Evolutionary conservation across 2,113 vertebrate genomes (phyloP).

Genomic region (Heloderma charlesbogerti): DNA sequence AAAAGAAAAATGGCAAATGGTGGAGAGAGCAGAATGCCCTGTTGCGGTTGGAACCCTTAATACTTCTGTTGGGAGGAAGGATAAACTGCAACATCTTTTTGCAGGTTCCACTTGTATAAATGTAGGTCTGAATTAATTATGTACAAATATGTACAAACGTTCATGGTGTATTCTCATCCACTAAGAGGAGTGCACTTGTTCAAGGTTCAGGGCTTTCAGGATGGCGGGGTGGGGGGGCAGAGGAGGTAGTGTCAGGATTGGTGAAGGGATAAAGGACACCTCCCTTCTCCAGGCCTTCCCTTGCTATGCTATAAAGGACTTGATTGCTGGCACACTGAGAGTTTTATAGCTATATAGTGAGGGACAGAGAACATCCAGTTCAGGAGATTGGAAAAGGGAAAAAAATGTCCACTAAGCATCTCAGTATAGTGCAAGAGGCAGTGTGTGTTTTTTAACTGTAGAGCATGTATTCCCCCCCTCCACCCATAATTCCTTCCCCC

Average conservation of each 20-base stretch:
- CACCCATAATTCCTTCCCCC: neutral
- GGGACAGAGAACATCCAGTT: neutral
- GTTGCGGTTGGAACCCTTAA: neutral
- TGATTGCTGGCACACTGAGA: neutral
- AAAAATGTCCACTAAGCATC: neutral
- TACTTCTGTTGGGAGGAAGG: neutral
- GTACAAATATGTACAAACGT: neutral
- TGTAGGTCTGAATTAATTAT: neutral
- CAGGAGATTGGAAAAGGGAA: neutral
- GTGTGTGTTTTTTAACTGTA: neutral
- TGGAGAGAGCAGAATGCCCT: neutral
- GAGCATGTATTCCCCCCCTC: neutral
- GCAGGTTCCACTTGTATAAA: neutral
- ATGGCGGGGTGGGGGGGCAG: too few relatives aligned
- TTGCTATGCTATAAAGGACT: neutral
- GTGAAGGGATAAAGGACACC: neutral
- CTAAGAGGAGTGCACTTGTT: neutral
- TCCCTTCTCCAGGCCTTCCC: neutral
- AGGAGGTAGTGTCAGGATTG: neutral
- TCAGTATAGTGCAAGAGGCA: neutral
- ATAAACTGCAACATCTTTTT: neutral
- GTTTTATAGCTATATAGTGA: neutral
- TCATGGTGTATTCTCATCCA: neutral
- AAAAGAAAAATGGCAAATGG: neutral
- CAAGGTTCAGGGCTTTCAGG: neutral